Evolutionary conservation across 2,888 invertebrate genomes (phyloP).

Genomic region (Parascotia fuliginaria): DNA sequence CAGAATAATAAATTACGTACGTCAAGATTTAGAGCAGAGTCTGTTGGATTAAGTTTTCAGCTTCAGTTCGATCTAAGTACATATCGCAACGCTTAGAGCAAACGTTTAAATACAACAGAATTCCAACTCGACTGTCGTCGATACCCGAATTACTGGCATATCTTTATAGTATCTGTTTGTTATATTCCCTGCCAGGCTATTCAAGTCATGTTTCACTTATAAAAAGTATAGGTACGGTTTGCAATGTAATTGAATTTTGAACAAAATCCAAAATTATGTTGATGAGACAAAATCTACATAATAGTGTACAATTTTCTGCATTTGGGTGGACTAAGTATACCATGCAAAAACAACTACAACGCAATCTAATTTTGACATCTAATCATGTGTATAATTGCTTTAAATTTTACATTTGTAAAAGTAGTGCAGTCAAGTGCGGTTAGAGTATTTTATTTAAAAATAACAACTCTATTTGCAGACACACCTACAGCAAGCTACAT

Average conservation of each 20-base stretch:
- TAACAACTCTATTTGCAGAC: too few species aligned
- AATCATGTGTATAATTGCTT: too few species aligned
- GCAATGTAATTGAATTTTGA: too few species aligned
- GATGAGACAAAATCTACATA: constrained; percentile 6
- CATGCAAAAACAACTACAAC: too few species aligned
- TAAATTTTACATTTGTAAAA: too few species aligned
- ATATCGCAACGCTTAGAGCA: constrained; percentile 46
- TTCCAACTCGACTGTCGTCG: constrained; percentile 55
- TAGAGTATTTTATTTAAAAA: too few species aligned
- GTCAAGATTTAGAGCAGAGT: constrained; percentile 31
- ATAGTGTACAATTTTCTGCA: background rate
- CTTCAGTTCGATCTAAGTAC: constrained; percentile 48
- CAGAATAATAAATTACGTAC: constrained; percentile 10
- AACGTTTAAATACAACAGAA: constrained; percentile 55
- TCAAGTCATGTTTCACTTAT: background rate
- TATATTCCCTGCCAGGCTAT: constrained; percentile 8
- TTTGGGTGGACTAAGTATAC: too few species aligned
- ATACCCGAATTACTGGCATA: constrained; percentile 66
- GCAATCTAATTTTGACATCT: too few species aligned
- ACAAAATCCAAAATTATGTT: background rate
- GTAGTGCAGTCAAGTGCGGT: too few species aligned
- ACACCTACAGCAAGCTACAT: too few species aligned
- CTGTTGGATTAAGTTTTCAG: constrained; percentile 35
- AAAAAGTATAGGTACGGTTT: too few species aligned
- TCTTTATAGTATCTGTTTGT: constrained; percentile 40